Base-by-base conservation (phyloP, 2,888 invertebrate genomes). In the Tenthredo scrophulariae region DNA sequence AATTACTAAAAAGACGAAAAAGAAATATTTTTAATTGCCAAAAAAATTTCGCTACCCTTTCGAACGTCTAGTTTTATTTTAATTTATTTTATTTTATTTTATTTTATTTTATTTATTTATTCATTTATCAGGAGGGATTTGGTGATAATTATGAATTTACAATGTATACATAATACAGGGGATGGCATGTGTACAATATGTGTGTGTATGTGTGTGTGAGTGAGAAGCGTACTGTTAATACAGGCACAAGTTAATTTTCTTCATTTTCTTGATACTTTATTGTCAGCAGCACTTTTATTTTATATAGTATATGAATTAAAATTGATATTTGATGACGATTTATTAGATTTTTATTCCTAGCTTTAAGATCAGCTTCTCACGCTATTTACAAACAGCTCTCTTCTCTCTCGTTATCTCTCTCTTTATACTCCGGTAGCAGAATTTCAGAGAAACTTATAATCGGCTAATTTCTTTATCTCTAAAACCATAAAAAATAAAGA, bases 51-150 rank as follows among this genome's bases (percentile, higher is more conserved):
- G 46, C 46, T 46, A 43, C 43, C 46, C 13, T 43, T 43, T 4
- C 33, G 43, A 43, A 43, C n/a, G n/a, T n/a, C n/a, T 43, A 33
- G 33, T 4, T 37, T 37, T 37, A 37, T 46, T 46, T 13, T 46
- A 46, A 3, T 46, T 46, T 46, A 46, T 50, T 54, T 54, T 7
- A 54, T 6, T 54, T 54, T n/a, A n/a, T 7, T 54, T 82, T 86
- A 84, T 84, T 79, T 84, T 86, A 85, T 79, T 82, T 84, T 4
- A 46, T 3, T 46, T 15, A 46, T 46, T 46, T 15, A 46, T 46
- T 70, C 46, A 77, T 26, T 84, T 87, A n/a, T 50, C 54, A 54
- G n/a, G 54, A 54, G 54, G 54, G 54, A 54, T 54, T 54, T 54
- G 54, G 6, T 54, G n/a, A 18, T 54, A 7, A 54, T 54, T 54